phyloP scores from a whole-genome alignment of 2,888 invertebrate genomes.

The Cyclophora albipunctata region DNA sequence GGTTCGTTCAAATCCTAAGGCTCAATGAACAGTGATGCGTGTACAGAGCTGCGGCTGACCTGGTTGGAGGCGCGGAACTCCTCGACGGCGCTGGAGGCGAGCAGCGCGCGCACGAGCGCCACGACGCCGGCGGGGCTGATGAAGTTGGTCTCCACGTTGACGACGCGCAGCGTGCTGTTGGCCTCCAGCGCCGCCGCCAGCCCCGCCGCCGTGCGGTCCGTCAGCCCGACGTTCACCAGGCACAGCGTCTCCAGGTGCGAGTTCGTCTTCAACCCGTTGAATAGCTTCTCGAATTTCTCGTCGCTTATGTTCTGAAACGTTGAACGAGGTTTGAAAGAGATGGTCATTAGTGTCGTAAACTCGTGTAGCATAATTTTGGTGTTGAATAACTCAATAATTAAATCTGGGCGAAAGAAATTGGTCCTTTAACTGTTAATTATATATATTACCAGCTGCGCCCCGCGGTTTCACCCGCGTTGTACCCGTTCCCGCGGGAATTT shows the following conservation, averaged over 20 bases:
- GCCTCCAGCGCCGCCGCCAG: conserved; percentile 88
- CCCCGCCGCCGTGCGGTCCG: conserved; percentile 89
- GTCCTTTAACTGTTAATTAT: no score
- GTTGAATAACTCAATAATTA: no score
- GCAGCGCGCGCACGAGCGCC: conserved; percentile 88
- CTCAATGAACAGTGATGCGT: no score
- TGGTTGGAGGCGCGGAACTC: conserved; percentile 99
- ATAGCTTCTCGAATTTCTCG: conserved; percentile 93
- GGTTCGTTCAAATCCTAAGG: no score
- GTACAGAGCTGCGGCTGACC: conserved; percentile 66
- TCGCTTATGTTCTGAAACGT: conserved; percentile 92
- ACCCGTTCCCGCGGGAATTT: no score
- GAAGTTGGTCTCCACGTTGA: conserved; percentile 97
- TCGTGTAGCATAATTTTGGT: no score
- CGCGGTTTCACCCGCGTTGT: no score
- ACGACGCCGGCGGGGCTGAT: conserved; percentile 93
- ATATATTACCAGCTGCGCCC: no score
- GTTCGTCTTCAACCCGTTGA: conserved; percentile 91
- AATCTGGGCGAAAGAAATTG: no score
- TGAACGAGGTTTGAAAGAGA: neutral
- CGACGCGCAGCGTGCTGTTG: conserved; percentile 86
- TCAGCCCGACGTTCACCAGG: conserved; percentile 94
- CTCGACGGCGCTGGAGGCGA: conserved; percentile 89
- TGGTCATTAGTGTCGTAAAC: neutral
- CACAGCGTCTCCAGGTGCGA: conserved; percentile 93